Percentiles rank a stretch among this genome's conserved stretches.
These are phyloP conservation scores for Erebia epiphron DNA, from an alignment of 2,888 invertebrate species.

Conservation along the genomic window DNA sequence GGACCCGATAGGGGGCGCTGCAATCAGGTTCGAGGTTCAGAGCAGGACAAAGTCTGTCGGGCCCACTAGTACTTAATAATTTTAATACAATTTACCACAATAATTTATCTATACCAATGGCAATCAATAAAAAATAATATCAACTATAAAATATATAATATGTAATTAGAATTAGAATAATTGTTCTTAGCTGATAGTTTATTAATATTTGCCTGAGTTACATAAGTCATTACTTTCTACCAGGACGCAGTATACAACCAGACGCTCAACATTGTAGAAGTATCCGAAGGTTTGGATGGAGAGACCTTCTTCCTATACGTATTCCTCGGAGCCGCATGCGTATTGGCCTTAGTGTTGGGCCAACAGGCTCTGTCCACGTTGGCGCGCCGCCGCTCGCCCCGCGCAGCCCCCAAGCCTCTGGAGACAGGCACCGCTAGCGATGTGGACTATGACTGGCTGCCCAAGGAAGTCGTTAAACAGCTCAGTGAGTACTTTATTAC, in stretches of 20 bases:
- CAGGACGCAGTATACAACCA: conserved; percentile 96
- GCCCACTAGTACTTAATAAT: too few relatives aligned
- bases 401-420: conserved; percentile 84
- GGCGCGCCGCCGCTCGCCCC: conserved; percentile 87
- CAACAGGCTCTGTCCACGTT: conserved; percentile 94
- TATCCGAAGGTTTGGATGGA: conserved; percentile 98
- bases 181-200: too few relatives aligned
- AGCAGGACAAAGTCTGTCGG: too few relatives aligned
- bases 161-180: too few relatives aligned
- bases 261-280: conserved; percentile 97
- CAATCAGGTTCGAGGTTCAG: too few relatives aligned
- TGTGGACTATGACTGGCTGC: conserved; percentile 99
- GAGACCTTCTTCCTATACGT: conserved; percentile 99
- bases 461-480: conserved; percentile 92
- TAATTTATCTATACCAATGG: too few relatives aligned
- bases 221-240: too few relatives aligned
- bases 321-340: conserved; percentile 94
- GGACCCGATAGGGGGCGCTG: too few relatives aligned
- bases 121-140: too few relatives aligned
- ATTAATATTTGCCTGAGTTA: too few relatives aligned
- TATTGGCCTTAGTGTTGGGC: conserved; percentile 93
- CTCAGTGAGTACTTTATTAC: conserved; percentile 53
- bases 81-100: too few relatives aligned
- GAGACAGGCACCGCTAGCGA: conserved; percentile 97
- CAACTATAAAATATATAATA: too few relatives aligned